Evolutionary conservation across 2,797 vertebrate genomes (phyloP), one percentile per base, ranked within the genome.

Genomic region (Cuniculus paca): DNA sequence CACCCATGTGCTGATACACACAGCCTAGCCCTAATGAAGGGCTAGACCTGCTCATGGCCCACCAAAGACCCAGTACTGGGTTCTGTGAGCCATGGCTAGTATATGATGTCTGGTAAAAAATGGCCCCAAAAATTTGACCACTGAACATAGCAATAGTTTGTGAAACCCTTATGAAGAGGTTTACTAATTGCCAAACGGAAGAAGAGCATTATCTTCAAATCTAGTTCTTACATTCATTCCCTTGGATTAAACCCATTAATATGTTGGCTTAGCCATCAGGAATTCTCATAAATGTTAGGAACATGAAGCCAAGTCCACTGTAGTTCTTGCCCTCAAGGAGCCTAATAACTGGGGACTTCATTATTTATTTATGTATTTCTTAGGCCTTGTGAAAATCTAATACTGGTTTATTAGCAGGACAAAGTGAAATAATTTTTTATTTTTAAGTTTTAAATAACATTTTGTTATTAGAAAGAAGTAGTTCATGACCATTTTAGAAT

Each of bases 181-280:
- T 79, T 91, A 54, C 56, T 63, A 91, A 86, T 45, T 89, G 68
- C 26, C 77, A 54, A 77, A 81, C 75, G 95, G 48, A 92, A 78
- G 34, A 86, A 78, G 39, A 74, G 52, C 7, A n/a, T 48, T 72
- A 70, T 50, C 39, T 93, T 68, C 48, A 95, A 63, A 90, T 81
- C 20, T 63, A 60, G 31, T 80, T 87, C n/a, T 88, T 91, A 50
- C 26, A 81, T 77, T 92, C 65, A 54, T 54, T 93, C 19, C 31
- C 48, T 81, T 83, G 68, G 4, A 42, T 75, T 82, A 92, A 78
- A 82, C 94, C 39, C 20, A 91, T 56, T 60, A 79, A 89, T 56
- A 74, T 65, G 45, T 63, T 93, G 45, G 81, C 24, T 92, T 78
- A 81, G 48, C 26, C 54, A 31, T 28, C 54, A 65, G 68, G 39